These are phyloP conservation scores for Gymnocheta viridis DNA, from an alignment of 2,888 invertebrate genomes.

Conservation along the genomic window DNA sequence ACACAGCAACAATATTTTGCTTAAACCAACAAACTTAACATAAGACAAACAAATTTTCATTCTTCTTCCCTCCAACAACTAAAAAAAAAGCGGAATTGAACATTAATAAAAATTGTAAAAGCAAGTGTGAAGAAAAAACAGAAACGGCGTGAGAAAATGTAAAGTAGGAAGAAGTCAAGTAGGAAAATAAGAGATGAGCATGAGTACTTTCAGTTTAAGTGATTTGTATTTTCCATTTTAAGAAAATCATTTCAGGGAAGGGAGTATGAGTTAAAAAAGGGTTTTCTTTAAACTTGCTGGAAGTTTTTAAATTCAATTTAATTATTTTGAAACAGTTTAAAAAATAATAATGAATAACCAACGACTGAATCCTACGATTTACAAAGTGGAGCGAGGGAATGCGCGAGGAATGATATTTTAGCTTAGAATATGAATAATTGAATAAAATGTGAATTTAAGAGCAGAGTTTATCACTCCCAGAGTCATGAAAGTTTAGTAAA, in stretches of 20 bases:
- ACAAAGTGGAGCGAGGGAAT: too few relatives aligned
- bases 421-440: too few relatives aligned
- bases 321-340: neutral
- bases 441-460: too few relatives aligned
- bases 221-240: neutral
- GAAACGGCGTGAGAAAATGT: constrained; percentile 28
- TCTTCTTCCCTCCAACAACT: neutral
- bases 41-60: constrained; percentile 47
- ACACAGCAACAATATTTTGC: constrained; percentile 16
- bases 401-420: too few relatives aligned
- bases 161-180: constrained; percentile 44
- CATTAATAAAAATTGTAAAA: constrained; percentile 22
- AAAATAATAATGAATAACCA: too few relatives aligned
- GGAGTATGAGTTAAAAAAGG: neutral
- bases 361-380: too few relatives aligned
- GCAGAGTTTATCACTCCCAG: too few relatives aligned
- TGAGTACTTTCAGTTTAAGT: constrained; percentile 30
- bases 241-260: constrained; percentile 47
- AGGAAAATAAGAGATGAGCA: constrained; percentile 35
- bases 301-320: neutral
- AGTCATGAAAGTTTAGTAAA: too few relatives aligned
- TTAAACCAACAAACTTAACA: constrained; percentile 48
- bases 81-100: constrained; percentile 10
- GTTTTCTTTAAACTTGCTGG: neutral
- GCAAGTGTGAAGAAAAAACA: neutral